Evolutionary conservation across 1,140 invertebrate species (phyloP), one percentile per base, ranked within the genome.

Genomic region (Heliconius nattereri): DNA sequence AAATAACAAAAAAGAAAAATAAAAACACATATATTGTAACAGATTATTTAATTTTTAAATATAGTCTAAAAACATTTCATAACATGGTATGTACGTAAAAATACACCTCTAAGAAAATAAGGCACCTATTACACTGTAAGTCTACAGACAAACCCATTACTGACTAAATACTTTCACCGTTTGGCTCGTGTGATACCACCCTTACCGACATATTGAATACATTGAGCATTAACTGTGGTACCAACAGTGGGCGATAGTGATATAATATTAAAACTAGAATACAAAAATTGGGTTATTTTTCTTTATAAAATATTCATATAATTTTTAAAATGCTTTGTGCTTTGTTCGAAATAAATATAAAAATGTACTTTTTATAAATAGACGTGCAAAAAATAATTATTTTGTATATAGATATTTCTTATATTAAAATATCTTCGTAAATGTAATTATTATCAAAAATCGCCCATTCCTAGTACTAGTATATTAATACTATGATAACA

Each of bases 71-170:
- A 90, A 92, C 73, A 79, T 85, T 84, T 91, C 90, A 88, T 92
- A 94, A 94, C 91, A 91, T 91, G 87, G 88, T 93, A 93, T 90
- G 87, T 92, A 93, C 91, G 91, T 84, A 92, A 92, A 91, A 92
- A 89, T 92, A 90, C 90, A 92, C 91, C 89, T 87, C 81, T 85
- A 89, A 84, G 85, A 87, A 84, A 85, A 88, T 88, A 92, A 92
- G 91, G 91, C 91, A 92, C 90, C 87, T 87, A 87, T 86, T 84
- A 80, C 80, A 82, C 79, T 77, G 74, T 79, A 83, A 81, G 71
- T 83, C 81, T 83, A 85, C 72, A 80, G 73, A 81, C 88, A 80
- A 86, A 84, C 81, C 81, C 84, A 83, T 83, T 85, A 79, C 84
- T 83, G 78, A 81, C 82, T 87, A 84, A 80, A 76, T 89, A 86